Percentiles rank a stretch among this genome's conserved stretches.
phyloP scores from a whole-genome alignment of 92 coral and sea anemone species.

The Parazoanthus atlanticus region DNA sequence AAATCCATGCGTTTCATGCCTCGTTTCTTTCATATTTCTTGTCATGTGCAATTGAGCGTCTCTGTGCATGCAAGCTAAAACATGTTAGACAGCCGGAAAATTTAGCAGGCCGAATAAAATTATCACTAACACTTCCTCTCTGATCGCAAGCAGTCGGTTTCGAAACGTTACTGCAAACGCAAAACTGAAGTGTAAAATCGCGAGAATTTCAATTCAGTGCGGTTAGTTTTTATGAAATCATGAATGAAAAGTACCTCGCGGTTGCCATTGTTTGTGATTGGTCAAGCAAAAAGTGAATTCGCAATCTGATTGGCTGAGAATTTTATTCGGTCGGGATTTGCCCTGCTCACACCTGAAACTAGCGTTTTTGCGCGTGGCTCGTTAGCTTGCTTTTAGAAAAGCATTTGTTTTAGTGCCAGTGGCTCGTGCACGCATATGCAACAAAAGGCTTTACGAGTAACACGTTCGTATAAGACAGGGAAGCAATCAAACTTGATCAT shows the following conservation, averaged over 20 bases:
- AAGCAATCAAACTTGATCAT: conserved; percentile 18
- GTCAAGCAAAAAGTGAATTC: conserved; percentile 60
- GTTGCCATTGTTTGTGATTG: conserved; percentile 71
- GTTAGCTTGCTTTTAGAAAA: conserved; percentile 74
- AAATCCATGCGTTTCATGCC: conserved; percentile 32
- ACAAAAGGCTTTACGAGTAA: conserved; percentile 49
- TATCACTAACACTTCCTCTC: conserved; percentile 24
- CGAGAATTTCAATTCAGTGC: neutral
- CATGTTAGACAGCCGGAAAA: conserved; percentile 40
- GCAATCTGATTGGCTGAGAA: conserved; percentile 82
- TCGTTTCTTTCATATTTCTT: conserved; percentile 21
- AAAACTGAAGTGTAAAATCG: neutral
- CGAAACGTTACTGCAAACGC: neutral
- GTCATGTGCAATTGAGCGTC: conserved; percentile 40
- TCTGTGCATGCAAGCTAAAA: conserved; percentile 35
- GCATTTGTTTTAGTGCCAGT: conserved; percentile 74
- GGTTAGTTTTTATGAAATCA: conserved; percentile 15
- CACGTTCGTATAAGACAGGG: conserved; percentile 37
- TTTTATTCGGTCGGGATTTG: conserved; percentile 74
- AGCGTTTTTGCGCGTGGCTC: conserved; percentile 90
- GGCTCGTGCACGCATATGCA: conserved; percentile 75
- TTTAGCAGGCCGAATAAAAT: neutral
- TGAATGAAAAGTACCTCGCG: conserved; percentile 44
- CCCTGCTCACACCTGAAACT: conserved; percentile 87
- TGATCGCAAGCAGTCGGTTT: neutral